Conservation (phyloP, 1,140 invertebrate genomes). For the Vollenhovia emeryi region DNA sequence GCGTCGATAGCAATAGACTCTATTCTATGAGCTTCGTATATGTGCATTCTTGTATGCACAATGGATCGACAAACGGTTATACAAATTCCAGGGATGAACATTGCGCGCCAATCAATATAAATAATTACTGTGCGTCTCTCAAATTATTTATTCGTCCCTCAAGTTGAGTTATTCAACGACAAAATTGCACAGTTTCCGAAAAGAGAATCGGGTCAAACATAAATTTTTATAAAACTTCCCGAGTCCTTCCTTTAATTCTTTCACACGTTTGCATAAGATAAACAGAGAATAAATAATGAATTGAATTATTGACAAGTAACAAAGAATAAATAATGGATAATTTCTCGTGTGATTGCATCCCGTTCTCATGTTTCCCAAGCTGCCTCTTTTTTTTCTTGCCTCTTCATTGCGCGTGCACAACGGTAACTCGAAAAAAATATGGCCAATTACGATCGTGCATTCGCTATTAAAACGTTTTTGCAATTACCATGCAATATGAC, state of each 20-base stretch:
- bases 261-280: background rate
- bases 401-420: background rate
- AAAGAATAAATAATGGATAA: too few species aligned
- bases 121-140: background rate
- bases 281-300: background rate
- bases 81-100: constrained; percentile 15
- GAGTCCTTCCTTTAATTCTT: background rate
- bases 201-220: background rate
- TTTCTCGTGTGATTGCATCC: background rate
- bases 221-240: background rate
- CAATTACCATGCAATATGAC: background rate
- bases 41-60: constrained; percentile 19
- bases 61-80: constrained; percentile 8
- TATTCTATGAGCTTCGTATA: constrained; percentile 4
- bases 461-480: background rate
- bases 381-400: background rate
- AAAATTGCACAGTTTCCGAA: background rate
- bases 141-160: background rate
- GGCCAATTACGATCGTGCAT: background rate
- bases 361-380: background rate
- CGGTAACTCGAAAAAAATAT: background rate
- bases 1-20: constrained; percentile 17
- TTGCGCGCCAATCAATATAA: background rate
- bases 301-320: too few species aligned
- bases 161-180: background rate